Base-by-base conservation (phyloP, 2,888 invertebrate species). In the Mermis nigrescens region DNA sequence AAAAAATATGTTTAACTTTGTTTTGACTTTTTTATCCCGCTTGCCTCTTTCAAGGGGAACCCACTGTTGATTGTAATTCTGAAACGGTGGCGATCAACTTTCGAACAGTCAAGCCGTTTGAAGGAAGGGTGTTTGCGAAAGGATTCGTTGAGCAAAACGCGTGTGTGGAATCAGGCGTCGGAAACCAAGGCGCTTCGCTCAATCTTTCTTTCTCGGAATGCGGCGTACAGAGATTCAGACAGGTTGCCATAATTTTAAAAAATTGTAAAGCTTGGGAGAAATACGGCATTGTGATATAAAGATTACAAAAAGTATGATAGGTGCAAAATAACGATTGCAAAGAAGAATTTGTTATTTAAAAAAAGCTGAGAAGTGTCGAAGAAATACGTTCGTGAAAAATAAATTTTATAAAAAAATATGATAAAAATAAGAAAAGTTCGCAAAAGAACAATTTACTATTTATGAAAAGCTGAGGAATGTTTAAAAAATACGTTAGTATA, bases 91-190 rank as follows among this genome's bases (percentile, higher is more conserved):
- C 68, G 0, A 59, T 71, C 2, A 63, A 64, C 31, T 66, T 70
- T 63, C 62, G 63, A 31, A 69, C 71, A 0, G 63, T 63, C 28
- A 65, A 66, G 45, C 63, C 68, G 7, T 71, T 71, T 60, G 60
- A 60, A 28, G 71, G 71, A 24, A 65, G 68, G 45, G 64, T 71
- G 1, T 71, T 70, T 60, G 68, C 71, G 29, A 71, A 70, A 61
- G 70, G 69, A 4, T 64, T 55, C 55, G 46, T 28, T 7, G 57
- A 54, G 4, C 46, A 57, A 28, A 22, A 7, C 7, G 52, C n/a
- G 7, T 57, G 57, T 52, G 48, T 46, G 7, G 31, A 26, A 3
- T 28, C 28, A 27, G 57, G 57, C 26, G 27, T 22, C 2, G 48
- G n/a, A 3, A 54, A 3, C 27, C 46, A 28, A 22, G 26, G n/a